These are phyloP conservation scores for Morone chrysops DNA, from an alignment of 2,113 vertebrate species.

Conservation along the genomic window DNA sequence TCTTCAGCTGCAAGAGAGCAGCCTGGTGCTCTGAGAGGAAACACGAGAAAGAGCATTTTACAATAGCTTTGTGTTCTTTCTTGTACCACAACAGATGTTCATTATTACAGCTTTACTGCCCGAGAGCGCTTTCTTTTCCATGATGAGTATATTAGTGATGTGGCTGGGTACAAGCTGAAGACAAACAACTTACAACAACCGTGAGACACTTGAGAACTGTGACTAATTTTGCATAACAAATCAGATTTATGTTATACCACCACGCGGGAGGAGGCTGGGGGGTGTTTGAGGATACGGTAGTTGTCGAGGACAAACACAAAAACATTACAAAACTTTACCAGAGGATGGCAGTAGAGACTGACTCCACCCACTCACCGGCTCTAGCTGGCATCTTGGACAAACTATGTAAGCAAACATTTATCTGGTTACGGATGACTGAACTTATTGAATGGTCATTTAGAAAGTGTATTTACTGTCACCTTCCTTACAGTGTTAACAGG, in stretches of 20 bases:
- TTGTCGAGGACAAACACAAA: neutral
- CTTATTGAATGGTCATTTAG: neutral
- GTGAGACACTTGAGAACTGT: neutral
- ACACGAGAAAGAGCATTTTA: conserved; percentile 9
- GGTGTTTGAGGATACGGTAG: neutral
- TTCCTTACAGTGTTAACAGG: conserved; percentile 1
- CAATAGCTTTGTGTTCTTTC: neutral
- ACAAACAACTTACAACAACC: neutral
- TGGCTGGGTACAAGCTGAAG: neutral
- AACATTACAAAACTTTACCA: conserved; percentile 7
- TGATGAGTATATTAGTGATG: neutral
- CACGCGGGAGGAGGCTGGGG: neutral
- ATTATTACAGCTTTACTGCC: conserved; percentile 15
- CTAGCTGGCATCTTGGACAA: neutral
- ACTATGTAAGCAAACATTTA: conserved; percentile 19
- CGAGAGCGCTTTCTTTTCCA: neutral
- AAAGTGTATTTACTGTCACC: neutral
- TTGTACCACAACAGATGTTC: neutral
- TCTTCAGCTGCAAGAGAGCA: conserved; percentile 95
- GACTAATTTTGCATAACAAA: neutral
- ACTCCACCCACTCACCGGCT: too few relatives aligned
- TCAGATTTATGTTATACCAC: neutral
- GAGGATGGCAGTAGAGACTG: conserved; percentile 31
- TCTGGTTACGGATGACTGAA: conserved; percentile 1
- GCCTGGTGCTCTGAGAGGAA: conserved; percentile 92